These are phyloP conservation scores for Ceyx cyanopectus DNA, from an alignment of 2,113 vertebrate genomes.

Conservation along the genomic window DNA sequence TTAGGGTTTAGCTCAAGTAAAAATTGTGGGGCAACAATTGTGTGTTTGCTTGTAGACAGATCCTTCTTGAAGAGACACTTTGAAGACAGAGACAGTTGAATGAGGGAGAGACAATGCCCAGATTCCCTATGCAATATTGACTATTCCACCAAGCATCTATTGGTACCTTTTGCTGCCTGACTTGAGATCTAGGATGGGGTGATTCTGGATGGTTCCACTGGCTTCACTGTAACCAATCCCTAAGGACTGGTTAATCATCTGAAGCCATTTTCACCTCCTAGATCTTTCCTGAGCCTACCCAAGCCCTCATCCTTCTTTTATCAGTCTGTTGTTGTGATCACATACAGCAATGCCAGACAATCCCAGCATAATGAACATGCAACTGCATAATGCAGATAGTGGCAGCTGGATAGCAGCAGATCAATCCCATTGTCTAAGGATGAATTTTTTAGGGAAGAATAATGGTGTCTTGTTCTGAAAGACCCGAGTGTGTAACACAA, in stretches of 20 bases:
- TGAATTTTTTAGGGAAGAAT: background rate
- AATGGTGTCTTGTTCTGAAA: background rate
- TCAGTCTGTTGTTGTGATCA: background rate
- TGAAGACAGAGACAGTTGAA: no score
- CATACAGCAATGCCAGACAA: fast-evolving
- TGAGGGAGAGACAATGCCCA: background rate
- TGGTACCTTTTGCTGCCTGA: background rate
- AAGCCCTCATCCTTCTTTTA: background rate
- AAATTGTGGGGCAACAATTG: background rate
- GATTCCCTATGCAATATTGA: background rate
- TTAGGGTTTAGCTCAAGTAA: background rate
- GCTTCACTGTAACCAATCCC: background rate
- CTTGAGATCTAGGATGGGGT: background rate
- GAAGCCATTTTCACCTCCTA: background rate
- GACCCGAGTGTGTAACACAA: background rate
- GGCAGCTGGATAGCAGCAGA: background rate
- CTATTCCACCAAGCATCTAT: background rate
- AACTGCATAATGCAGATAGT: background rate
- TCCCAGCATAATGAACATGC: background rate
- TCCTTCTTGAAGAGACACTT: background rate
- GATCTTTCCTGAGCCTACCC: background rate
- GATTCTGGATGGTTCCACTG: background rate
- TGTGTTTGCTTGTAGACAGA: background rate
- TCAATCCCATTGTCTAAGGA: fast-evolving
- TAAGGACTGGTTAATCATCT: background rate